These are phyloP conservation scores for Sciaenops ocellatus DNA, from an alignment of 2,797 vertebrate species.

Conservation along the genomic window DNA sequence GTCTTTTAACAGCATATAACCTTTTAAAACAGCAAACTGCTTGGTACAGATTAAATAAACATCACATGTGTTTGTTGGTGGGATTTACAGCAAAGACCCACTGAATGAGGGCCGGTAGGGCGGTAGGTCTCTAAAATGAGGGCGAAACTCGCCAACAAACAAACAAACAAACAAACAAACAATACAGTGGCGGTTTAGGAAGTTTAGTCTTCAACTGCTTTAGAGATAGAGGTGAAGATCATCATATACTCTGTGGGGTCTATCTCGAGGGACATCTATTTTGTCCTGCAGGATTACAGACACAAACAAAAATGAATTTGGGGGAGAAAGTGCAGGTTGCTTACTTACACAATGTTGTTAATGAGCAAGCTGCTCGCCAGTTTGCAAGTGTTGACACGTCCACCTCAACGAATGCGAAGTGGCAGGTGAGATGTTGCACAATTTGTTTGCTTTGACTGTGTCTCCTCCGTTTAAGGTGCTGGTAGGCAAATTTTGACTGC, in stretches of 20 bases:
- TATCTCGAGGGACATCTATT: no score
- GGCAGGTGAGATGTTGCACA: neutral
- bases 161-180: neutral
- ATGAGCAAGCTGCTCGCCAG: no score
- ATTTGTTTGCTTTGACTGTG: neutral
- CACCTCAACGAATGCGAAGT: neutral
- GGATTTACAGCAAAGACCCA: neutral
- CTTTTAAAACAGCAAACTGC: neutral
- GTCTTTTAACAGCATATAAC: neutral
- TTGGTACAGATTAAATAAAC: neutral
- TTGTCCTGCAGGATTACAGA: neutral
- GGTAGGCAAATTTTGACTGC: neutral
- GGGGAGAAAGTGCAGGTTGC: neutral
- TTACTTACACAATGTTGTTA: neutral
- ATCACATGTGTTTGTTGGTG: neutral
- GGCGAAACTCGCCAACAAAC: no score
- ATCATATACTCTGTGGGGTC: neutral
- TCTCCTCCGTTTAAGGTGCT: neutral
- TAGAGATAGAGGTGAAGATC: no score
- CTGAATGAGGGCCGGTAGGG: neutral
- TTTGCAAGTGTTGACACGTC: neutral
- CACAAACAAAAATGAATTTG: neutral
- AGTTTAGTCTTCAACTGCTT: neutral
- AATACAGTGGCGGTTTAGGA: neutral
- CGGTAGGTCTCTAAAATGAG: no score